These are phyloP conservation scores for Vespertilio murinus DNA, from an alignment of 2,797 vertebrate species.

Conservation along the genomic window DNA sequence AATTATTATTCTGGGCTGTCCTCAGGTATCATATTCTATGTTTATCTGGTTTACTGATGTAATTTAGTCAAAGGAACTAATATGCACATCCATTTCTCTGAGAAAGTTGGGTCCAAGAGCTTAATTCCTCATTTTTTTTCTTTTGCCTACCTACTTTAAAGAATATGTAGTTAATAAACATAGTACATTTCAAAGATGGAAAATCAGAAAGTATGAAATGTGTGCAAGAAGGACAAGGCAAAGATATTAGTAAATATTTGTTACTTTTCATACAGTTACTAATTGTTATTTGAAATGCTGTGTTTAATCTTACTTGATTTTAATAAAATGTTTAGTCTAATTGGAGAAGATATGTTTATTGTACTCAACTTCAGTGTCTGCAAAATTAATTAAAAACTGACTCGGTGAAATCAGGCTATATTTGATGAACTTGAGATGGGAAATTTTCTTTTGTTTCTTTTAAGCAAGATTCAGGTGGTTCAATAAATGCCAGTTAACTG, in stretches of 20 bases:
- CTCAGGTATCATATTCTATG: background rate
- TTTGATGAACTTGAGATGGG: slow-evolving; percentile 65
- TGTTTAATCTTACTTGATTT: slow-evolving; percentile 53
- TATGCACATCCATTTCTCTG: background rate
- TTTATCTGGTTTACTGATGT: background rate
- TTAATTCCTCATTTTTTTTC: background rate
- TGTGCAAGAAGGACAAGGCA: background rate
- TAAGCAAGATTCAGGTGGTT: slow-evolving; percentile 78
- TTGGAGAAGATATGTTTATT: slow-evolving; percentile 1
- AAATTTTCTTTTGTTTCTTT: slow-evolving; percentile 72
- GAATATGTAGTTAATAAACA: background rate
- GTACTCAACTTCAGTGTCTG: slow-evolving; percentile 11
- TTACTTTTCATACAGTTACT: slow-evolving; percentile 33
- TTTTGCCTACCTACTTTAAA: background rate
- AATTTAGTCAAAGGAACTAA: slow-evolving; percentile 10
- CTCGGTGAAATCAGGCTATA: slow-evolving; percentile 59
- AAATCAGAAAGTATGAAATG: slow-evolving; percentile 25
- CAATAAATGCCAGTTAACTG: slow-evolving; percentile 76
- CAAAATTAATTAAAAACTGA: slow-evolving; percentile 74
- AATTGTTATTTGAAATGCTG: slow-evolving; percentile 45
- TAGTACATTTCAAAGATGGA: background rate
- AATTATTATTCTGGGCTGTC: background rate
- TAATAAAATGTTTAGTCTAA: slow-evolving; percentile 58
- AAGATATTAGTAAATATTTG: slow-evolving; percentile 40
- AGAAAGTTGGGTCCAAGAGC: background rate